phyloP scores from a whole-genome alignment of 1,140 invertebrate species.

The Zaprionus capensis region DNA sequence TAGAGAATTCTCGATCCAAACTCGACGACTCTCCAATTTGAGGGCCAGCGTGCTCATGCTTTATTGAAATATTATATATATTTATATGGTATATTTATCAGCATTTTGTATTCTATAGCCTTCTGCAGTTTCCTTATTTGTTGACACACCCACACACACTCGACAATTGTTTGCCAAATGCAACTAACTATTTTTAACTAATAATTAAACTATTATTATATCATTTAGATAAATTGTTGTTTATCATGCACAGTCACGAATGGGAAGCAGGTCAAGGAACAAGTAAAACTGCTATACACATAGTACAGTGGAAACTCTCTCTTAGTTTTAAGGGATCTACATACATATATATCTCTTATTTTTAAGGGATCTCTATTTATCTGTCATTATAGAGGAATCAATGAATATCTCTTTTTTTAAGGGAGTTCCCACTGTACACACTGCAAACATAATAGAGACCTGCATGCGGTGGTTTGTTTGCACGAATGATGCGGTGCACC shows the following conservation, averaged over 20 bases:
- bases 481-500: background rate
- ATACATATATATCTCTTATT: too few species aligned
- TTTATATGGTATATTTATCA: background rate
- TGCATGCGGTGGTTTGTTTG: background rate
- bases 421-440: background rate
- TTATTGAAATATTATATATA: background rate
- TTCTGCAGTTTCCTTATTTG: constrained; percentile 10
- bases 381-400: background rate
- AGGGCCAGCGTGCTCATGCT: background rate
- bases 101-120: background rate
- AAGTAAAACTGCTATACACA: background rate
- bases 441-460: background rate
- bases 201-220: constrained; percentile 20
- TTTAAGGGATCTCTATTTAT: too few species aligned
- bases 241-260: constrained; percentile 46
- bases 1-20: background rate
- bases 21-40: too few species aligned
- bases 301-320: background rate
- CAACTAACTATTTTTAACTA: constrained; percentile 21
- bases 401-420: too few species aligned
- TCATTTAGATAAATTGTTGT: constrained; percentile 61
- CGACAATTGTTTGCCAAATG: constrained; percentile 38
- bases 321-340: too few species aligned
- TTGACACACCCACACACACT: background rate
- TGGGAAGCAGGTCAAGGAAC: background rate